A percentile compares a stretch with the other conserved stretches of the same genome.
Conservation (phyloP, 2,888 invertebrate genomes). For the Agriopis marginaria region DNA sequence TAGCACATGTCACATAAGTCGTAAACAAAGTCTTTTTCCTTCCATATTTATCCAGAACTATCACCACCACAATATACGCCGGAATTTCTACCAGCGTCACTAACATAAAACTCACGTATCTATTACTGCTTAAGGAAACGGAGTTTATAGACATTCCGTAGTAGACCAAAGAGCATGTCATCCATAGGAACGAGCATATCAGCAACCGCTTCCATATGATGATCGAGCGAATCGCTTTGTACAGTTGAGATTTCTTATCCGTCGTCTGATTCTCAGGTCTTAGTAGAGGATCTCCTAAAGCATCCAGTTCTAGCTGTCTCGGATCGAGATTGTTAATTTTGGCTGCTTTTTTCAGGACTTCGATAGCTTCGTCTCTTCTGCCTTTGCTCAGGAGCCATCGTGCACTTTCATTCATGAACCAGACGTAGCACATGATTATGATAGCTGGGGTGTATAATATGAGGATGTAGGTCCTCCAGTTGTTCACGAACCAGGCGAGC, state of each 20-base stretch:
- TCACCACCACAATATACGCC: constrained; percentile 89
- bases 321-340: constrained; percentile 87
- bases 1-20: constrained; percentile 88
- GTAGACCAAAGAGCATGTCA: constrained; percentile 92
- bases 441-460: constrained; percentile 90
- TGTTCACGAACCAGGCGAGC: constrained; percentile 90
- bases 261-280: constrained; percentile 65
- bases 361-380: constrained; percentile 88
- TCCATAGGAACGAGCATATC: constrained; percentile 92
- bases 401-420: constrained; percentile 91
- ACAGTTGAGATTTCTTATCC: constrained; percentile 75
- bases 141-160: constrained; percentile 93
- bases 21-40: constrained; percentile 88
- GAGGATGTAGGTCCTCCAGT: constrained; percentile 90
- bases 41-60: constrained; percentile 89
- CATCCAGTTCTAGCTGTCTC: constrained; percentile 76
- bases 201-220: constrained; percentile 86
- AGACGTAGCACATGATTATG: constrained; percentile 89
- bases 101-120: constrained; percentile 91
- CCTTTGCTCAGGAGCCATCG: constrained; percentile 92
- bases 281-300: constrained; percentile 75
- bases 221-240: constrained; percentile 83
- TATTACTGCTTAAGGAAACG: constrained; percentile 90
- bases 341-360: constrained; percentile 88
- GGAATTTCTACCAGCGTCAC: constrained; percentile 90